Evolutionary conservation across 2,797 vertebrate genomes (phyloP).

Genomic region (Gymnothorax javanicus): DNA sequence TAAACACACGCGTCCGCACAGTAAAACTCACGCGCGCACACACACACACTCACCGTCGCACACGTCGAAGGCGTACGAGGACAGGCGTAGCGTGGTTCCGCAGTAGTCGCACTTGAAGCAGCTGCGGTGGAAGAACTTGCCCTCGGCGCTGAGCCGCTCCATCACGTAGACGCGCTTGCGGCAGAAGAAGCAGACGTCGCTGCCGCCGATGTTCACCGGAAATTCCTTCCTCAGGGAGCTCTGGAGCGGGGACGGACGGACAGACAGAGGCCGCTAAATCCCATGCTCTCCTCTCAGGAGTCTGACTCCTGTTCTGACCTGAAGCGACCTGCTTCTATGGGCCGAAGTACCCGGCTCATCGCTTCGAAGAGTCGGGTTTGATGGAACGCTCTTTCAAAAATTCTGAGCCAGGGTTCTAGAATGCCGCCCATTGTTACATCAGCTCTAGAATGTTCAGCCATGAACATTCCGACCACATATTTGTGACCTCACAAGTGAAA

Average conservation of each 20-base stretch:
- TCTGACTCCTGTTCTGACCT: no score
- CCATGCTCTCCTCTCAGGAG: no score
- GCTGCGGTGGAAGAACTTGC: constrained; percentile 93
- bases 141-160: constrained; percentile 92
- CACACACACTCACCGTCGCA: constrained; percentile 72
- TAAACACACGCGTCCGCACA: constrained; percentile 2
- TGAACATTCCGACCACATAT: no score
- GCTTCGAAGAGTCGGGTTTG: no score
- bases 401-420: no score
- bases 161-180: constrained; percentile 87
- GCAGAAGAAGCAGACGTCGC: constrained; percentile 91
- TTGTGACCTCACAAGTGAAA: no score
- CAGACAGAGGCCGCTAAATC: not conserved
- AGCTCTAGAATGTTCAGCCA: no score
- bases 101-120: constrained; percentile 92
- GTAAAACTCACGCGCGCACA: not conserved
- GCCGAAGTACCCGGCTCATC: no score
- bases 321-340: no score
- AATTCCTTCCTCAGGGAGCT: constrained; percentile 78
- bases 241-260: constrained; percentile 51
- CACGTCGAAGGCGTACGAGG: constrained; percentile 81
- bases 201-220: constrained; percentile 78
- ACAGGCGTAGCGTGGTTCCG: constrained; percentile 74
- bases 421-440: no score
- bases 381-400: no score